Percentiles rank a stretch among this genome's conserved stretches.
phyloP scores from a whole-genome alignment of 1,140 invertebrate genomes.

The Heliconius nattereri region DNA sequence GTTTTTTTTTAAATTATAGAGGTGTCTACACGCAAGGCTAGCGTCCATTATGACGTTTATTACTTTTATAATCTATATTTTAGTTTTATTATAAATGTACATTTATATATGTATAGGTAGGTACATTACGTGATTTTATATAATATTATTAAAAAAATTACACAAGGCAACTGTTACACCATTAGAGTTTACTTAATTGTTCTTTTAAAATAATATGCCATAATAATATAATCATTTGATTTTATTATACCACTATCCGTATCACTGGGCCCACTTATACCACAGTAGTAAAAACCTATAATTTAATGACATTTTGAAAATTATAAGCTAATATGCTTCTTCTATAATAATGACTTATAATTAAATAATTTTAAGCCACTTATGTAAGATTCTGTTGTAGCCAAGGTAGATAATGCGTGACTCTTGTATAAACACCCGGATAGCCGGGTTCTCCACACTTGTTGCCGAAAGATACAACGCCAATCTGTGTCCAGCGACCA shows the following conservation, averaged over 20 bases:
- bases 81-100: background rate
- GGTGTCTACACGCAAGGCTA: background rate
- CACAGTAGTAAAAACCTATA: background rate
- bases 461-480: slow-evolving; percentile 95
- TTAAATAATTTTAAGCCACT: background rate
- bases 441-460: slow-evolving; percentile 94
- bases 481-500: slow-evolving; percentile 91
- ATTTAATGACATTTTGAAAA: background rate
- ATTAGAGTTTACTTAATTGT: too few relatives aligned
- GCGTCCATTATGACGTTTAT: background rate
- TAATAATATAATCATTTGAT: too few relatives aligned
- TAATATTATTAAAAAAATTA: too few relatives aligned
- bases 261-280: too few relatives aligned
- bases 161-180: too few relatives aligned
- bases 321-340: background rate
- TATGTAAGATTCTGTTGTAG: slow-evolving; percentile 60
- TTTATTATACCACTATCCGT: too few relatives aligned
- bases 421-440: slow-evolving; percentile 88
- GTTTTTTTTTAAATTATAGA: background rate
- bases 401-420: slow-evolving; percentile 74
- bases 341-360: background rate
- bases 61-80: background rate
- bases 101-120: too few relatives aligned
- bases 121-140: too few relatives aligned
- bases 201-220: too few relatives aligned